Conservation (phyloP, 2,888 invertebrate species). For the Lithophane ornitopus region DNA sequence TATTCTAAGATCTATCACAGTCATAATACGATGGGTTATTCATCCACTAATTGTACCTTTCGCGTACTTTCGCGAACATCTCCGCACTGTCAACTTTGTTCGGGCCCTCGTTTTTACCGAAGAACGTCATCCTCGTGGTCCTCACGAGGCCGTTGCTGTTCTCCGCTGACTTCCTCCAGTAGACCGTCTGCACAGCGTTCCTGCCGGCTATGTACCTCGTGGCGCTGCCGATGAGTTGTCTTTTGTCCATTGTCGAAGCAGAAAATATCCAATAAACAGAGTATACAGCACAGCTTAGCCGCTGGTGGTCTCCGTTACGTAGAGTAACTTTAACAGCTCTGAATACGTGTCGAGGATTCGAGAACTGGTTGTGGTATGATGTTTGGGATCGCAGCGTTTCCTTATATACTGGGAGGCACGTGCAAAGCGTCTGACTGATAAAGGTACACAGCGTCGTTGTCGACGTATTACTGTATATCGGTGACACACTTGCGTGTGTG, state of each 20-base stretch:
- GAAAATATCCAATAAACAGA: constrained; percentile 53
- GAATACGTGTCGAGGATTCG: constrained; percentile 41
- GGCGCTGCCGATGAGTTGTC: constrained; percentile 92
- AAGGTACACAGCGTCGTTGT: constrained; percentile 71
- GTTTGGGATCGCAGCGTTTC: constrained; percentile 24
- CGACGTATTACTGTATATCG: constrained; percentile 67
- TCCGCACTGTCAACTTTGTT: constrained; percentile 86
- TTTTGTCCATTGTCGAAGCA: constrained; percentile 84
- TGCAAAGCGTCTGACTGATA: constrained; percentile 76
- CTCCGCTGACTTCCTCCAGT: constrained; percentile 92
- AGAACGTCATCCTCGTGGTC: constrained; percentile 90
- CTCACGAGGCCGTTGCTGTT: constrained; percentile 88
- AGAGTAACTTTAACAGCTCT: constrained; percentile 21
- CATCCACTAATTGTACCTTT: constrained; percentile 79
- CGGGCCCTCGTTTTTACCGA: constrained; percentile 88
- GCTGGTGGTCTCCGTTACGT: constrained; percentile 21
- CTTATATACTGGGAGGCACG: constrained; percentile 78
- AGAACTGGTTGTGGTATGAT: constrained; percentile 44
- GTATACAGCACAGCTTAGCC: constrained; percentile 56
- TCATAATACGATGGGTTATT: constrained; percentile 56
- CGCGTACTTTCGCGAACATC: constrained; percentile 86
- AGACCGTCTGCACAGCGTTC: constrained; percentile 94
- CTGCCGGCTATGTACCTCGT: constrained; percentile 94
- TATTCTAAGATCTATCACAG: constrained; percentile 72
- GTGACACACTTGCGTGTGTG: constrained; percentile 70